Evolutionary conservation across 2,113 vertebrate genomes (phyloP), one percentile per base, ranked within the genome.

Genomic region (Calonectris borealis): DNA sequence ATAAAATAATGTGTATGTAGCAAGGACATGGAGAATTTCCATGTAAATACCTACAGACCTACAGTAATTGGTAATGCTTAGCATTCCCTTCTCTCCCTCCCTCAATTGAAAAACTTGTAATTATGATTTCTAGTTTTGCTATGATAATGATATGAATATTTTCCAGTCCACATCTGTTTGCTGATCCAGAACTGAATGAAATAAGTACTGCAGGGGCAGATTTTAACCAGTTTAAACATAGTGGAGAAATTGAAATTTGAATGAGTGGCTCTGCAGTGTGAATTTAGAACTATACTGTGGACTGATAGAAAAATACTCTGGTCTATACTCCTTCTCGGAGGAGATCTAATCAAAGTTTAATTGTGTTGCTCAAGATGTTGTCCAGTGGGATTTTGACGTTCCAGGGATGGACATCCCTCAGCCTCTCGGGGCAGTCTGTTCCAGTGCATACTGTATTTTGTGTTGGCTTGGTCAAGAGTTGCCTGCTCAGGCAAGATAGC

Each of bases 51-150:
- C 16, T 61, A 19, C 31, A 71, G 18, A 64, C 1, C n/a, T n/a
- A n/a, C n/a, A n/a, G 0, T 64, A 65, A 44, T 21, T 55, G 29
- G 24, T 34, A 40, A 36, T 75, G 85, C 0, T 0, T 55, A 66
- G 26, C 9, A 65, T 75, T 89, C 26, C 31, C 16, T 72, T 82
- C 49, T 66, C 52, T 78, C 20, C 62, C 27, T 46, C 16, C 10
- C 19, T 70, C 20, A 26, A 4, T 54, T 70, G n/a, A 76, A 91
- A 92, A 57, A 10, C 17, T 38, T 71, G 17, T 52, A 51, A 51
- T 86, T 86, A 60, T 32, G 19, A 19, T 75, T 84, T 31, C 48
- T 75, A 26, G 19, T 71, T 94, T 78, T 75, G 17, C 48, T 81
- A 0, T 86, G 51, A 66, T 70, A 84, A 62, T 51, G 27, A 8